Conservation (phyloP, 2,113 vertebrate genomes). For the Mungos mungo region DNA sequence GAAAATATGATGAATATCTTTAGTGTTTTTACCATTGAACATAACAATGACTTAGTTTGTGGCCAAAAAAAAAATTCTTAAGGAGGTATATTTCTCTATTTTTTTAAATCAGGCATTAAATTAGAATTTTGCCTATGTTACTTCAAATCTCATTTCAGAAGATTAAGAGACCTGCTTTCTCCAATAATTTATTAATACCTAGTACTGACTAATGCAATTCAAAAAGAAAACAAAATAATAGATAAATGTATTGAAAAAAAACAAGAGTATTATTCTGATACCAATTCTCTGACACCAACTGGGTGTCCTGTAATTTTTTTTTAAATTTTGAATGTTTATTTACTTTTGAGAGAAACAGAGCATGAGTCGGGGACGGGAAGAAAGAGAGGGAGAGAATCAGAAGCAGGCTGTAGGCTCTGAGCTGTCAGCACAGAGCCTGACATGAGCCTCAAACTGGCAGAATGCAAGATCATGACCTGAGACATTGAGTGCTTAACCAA, state of each 20-base stretch:
- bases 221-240: conserved; percentile 3
- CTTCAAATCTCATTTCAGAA: background rate
- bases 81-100: background rate
- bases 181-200: background rate
- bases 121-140: background rate
- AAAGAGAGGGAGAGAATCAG: too few species aligned
- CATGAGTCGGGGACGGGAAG: too few species aligned
- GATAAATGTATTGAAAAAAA: background rate
- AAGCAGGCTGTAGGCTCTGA: too few species aligned
- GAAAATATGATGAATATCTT: background rate
- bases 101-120: background rate
- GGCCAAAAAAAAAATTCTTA: background rate
- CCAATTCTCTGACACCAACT: background rate
- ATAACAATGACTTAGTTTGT: background rate
- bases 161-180: background rate
- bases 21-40: background rate
- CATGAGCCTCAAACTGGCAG: too few species aligned
- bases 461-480: too few species aligned
- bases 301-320: background rate
- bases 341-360: too few species aligned
- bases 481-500: too few species aligned
- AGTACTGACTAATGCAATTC: background rate
- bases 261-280: background rate
- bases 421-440: too few species aligned
- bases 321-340: too few species aligned